phyloP scores from a whole-genome alignment of 2,888 invertebrate species.

The Tortricodes alternella region DNA sequence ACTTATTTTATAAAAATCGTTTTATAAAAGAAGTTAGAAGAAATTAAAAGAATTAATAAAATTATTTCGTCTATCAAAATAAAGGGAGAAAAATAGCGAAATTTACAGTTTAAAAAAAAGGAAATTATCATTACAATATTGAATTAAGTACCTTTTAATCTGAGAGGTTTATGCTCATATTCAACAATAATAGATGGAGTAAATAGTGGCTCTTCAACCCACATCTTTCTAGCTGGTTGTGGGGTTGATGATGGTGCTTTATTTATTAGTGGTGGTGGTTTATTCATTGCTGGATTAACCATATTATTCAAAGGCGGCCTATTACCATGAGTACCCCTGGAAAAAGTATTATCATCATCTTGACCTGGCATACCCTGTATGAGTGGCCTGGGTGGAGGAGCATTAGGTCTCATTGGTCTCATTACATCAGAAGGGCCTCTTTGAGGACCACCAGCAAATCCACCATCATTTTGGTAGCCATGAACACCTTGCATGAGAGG shows the following conservation, averaged over 20 bases:
- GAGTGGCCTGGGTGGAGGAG: slow-evolving; percentile 37
- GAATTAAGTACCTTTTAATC: slow-evolving; percentile 80
- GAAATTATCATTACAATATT: slow-evolving; percentile 25
- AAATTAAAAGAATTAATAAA: too few species aligned
- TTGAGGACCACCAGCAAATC: slow-evolving; percentile 37
- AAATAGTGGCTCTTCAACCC: slow-evolving; percentile 76
- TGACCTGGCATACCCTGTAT: slow-evolving; percentile 42
- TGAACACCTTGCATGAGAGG: slow-evolving; percentile 43
- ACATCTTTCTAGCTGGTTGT: slow-evolving; percentile 45
- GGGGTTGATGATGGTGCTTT: slow-evolving; percentile 30
- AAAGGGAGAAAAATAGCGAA: neutral
- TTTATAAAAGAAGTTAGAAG: too few species aligned
- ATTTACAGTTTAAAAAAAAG: neutral
- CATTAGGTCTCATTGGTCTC: slow-evolving; percentile 2
- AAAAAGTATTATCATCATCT: slow-evolving; percentile 41
- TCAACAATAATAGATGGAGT: slow-evolving; percentile 85
- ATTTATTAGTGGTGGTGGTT: slow-evolving; percentile 29
- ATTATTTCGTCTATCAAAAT: neutral
- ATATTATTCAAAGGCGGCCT: slow-evolving; percentile 24
- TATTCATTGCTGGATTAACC: slow-evolving; percentile 7
- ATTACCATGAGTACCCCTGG: slow-evolving; percentile 36
- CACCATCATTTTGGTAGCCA: slow-evolving; percentile 39
- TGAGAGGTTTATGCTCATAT: slow-evolving; percentile 86
- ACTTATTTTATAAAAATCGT: too few species aligned
- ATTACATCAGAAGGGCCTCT: neutral